Percentiles rank a stretch among this genome's conserved stretches.
Conservation (phyloP, 1,140 invertebrate genomes). For the Drosophila biarmipes region DNA sequence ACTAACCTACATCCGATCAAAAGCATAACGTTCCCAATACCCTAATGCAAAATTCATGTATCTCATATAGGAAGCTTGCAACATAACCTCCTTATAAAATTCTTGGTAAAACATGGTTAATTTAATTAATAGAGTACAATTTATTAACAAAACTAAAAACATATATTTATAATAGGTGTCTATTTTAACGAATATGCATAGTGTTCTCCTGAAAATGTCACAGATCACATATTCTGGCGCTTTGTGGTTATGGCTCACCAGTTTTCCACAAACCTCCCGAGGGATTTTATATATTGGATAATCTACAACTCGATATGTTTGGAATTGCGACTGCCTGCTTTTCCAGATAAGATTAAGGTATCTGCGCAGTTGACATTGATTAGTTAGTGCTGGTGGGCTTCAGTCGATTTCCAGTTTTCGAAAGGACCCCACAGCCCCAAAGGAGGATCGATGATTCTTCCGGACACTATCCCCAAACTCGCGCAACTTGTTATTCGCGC, state of each 20-base stretch:
- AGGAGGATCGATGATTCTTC: slow-evolving; percentile 85
- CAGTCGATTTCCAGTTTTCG: slow-evolving; percentile 83
- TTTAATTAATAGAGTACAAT: background rate
- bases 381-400: background rate
- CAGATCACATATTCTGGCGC: background rate
- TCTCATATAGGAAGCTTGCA: too few relatives aligned
- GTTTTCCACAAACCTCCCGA: background rate
- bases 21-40: too few relatives aligned
- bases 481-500: slow-evolving; percentile 86
- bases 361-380: background rate
- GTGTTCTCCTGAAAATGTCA: background rate
- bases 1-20: too few relatives aligned
- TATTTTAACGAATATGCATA: background rate
- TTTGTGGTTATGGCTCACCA: background rate
- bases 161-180: background rate
- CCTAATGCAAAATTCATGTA: too few relatives aligned
- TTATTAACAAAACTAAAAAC: background rate
- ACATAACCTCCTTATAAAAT: too few relatives aligned
- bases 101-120: too few relatives aligned
- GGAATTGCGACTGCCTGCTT: background rate
- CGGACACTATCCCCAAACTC: slow-evolving; percentile 81
- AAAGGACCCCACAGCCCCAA: slow-evolving; percentile 87
- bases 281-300: background rate
- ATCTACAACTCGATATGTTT: background rate
- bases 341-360: background rate